These are phyloP conservation scores for Leptodactylus fallax DNA, from an alignment of 2,797 vertebrate genomes.

Conservation along the genomic window DNA sequence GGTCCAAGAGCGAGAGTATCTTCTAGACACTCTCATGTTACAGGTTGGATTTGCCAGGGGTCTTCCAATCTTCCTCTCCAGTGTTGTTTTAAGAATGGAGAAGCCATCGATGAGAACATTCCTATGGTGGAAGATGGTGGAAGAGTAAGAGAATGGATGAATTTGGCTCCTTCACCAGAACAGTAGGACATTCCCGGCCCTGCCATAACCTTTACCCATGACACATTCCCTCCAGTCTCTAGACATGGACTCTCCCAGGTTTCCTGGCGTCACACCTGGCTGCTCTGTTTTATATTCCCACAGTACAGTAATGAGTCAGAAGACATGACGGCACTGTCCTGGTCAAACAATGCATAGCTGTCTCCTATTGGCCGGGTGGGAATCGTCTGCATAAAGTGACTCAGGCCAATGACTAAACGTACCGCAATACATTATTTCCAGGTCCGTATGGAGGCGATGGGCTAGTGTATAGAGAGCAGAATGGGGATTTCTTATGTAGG, in stretches of 20 bases:
- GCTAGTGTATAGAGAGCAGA: neutral
- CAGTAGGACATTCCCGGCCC: neutral
- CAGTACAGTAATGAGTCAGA: neutral
- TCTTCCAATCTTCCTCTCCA: too few relatives aligned
- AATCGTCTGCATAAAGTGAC: neutral
- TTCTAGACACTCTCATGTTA: too few relatives aligned
- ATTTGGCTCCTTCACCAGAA: neutral
- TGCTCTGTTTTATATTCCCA: neutral
- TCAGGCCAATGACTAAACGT: neutral
- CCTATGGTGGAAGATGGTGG: too few relatives aligned
- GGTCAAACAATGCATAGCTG: neutral
- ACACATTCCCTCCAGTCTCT: neutral
- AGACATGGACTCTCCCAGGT: neutral
- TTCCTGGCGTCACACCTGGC: neutral
- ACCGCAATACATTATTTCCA: neutral
- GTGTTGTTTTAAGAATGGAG: too few relatives aligned
- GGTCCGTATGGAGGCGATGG: neutral
- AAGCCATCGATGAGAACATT: too few relatives aligned
- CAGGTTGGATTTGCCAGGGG: too few relatives aligned
- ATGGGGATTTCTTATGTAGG: too few relatives aligned
- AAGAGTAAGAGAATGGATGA: too few relatives aligned
- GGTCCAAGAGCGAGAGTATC: too few relatives aligned
- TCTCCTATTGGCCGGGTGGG: neutral
- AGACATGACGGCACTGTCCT: neutral
- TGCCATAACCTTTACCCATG: neutral